Evolutionary conservation across 2,888 invertebrate genomes (phyloP), one percentile per base, ranked within the genome.

Genomic region (Antitype chi): DNA sequence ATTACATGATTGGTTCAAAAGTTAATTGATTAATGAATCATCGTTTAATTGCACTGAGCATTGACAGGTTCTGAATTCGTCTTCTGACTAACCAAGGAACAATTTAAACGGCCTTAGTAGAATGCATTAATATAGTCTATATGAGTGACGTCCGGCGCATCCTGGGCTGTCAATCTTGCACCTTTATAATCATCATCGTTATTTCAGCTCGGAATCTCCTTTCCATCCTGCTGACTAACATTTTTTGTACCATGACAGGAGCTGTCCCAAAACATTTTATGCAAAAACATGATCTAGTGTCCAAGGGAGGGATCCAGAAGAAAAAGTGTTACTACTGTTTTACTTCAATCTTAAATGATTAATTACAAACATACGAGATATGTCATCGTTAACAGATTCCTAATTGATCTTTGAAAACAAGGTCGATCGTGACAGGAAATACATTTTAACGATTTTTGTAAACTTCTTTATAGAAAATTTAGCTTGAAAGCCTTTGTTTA

Each of bases 11-110:
- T 81, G 60, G 47, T 75, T 66, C 55, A 74, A 25, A 47, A 62
- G n/a, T 75, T 81, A 66, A 49, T 66, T 67, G 47, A 38, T 38
- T 38, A 13, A 68, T 82, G 43, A 79, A 20, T 62, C 76, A 81
- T 57, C 11, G 25, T 59, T 43, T 75, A 75, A 68, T 67, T 57
- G 43, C 67, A 57, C 8, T 68, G 13, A 0, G n/a, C 47, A 74
- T 38, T 59, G 52, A 28, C 68, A 64, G 57, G 57, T 38, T 82
- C 9, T 6, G 23, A 38, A 8, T 15, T 52, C 62, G 76, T 38
- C 62, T 15, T 25, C 52, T 62, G 28, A 23, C 49, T 53, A 13
- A 49, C 1, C 23, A 17, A 13, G 25, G 7, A n/a, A 43, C 13
- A 15, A 32, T 80, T 63, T 68, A 32, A 17, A 17, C 9, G 32